A percentile compares a stretch with the other conserved stretches of the same genome.
Evolutionary conservation across 2,797 vertebrate genomes (phyloP).

Genomic region (Chiloscyllium punctatum): DNA sequence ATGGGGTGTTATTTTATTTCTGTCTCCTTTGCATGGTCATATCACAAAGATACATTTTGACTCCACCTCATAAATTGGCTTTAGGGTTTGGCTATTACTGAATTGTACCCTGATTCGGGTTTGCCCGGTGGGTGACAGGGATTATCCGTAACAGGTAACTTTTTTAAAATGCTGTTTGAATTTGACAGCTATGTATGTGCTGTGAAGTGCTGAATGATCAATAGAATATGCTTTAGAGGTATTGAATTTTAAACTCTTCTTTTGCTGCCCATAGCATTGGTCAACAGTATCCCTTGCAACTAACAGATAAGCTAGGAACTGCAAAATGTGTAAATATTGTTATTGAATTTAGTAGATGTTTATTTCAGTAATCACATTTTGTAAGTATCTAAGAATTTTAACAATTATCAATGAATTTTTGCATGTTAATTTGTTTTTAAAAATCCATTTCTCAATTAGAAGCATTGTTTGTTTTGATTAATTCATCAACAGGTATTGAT

Average conservation of each 20-base stretch:
- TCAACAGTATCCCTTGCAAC: not conserved
- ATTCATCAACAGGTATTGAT: not conserved
- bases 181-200: not conserved
- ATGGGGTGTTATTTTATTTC: not conserved
- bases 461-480: not conserved
- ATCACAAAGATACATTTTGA: not conserved
- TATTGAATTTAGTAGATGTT: not conserved
- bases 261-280: not conserved
- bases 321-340: not conserved
- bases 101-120: not conserved
- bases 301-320: too few relatives aligned
- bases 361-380: not conserved
- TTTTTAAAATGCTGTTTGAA: not conserved
- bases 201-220: not conserved
- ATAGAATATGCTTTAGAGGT: not conserved
- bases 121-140: not conserved
- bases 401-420: not conserved
- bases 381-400: not conserved
- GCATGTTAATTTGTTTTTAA: not conserved
- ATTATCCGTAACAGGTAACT: not conserved
- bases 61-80: not conserved
- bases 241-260: not conserved
- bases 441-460: not conserved
- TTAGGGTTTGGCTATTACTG: not conserved
- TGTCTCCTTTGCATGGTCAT: not conserved